Evolutionary conservation across 1,140 invertebrate species (phyloP), one percentile per base, ranked within the genome.

Genomic region (Popillia japonica): DNA sequence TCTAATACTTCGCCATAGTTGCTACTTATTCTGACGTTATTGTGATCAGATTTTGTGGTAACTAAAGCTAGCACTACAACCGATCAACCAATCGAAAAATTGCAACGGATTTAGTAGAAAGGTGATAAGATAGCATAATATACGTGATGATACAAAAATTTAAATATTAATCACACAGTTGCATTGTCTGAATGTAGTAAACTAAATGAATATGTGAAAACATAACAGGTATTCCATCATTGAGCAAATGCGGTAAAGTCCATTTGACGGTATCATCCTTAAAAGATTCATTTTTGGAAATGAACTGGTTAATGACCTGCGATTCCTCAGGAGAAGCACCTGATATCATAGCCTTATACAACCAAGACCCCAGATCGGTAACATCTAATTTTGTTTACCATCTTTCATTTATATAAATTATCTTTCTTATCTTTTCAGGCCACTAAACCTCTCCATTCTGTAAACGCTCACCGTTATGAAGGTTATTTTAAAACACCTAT

Each of bases 241-340:
- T 75, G 75, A 81, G 64, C 72, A 82, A 80, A 79, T 85, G 84
- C 78, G 84, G 84, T 40, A 83, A 81, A 78, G 84, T 85, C n/a
- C 82, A 83, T 79, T 72, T 85, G 78, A 84, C 84, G 6, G 82
- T 85, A 40, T 85, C 84, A 2, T 79, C 84, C 4, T 41, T 80
- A 40, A 40, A 79, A 41, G 81, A 82, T 42, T 80, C 79, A 0
- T 81, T 80, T 73, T 44, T 84, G 3, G 83, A 84, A 79, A 27
- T 84, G 41, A 84, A 84, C 41, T 85, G 84, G 84, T 77, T 85
- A 42, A 81, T 80, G 17, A 78, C 79, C 40, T 82, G 83, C 55
- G 80, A 82, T 55, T 48, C 77, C 7, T 72, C 64, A 75, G 77
- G 79, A 34, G 74, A 82, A 20, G 75, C 42, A 23, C 83, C 83